Conservation (phyloP, 2,113 vertebrate genomes). For the Corapipo altera region DNA sequence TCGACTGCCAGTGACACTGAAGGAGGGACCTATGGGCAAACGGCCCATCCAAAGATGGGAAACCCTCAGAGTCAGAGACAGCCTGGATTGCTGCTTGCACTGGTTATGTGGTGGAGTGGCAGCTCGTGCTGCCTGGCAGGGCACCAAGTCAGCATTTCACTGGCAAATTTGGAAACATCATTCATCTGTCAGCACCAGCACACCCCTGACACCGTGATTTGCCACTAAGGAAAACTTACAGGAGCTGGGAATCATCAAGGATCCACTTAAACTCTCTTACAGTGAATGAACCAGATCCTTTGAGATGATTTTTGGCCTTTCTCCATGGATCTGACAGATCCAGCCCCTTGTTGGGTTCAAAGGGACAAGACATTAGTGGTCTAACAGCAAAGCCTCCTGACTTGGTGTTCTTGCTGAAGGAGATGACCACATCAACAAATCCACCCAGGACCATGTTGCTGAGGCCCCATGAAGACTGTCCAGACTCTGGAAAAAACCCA, state of each 20-base stretch:
- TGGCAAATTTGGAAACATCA: rapidly evolving
- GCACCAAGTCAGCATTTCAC: not conserved
- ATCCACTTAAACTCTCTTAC: not conserved
- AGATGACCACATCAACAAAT: rapidly evolving
- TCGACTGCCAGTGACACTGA: rapidly evolving
- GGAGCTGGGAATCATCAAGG: not conserved
- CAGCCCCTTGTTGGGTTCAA: not conserved
- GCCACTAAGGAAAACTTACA: not conserved
- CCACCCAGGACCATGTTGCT: not conserved
- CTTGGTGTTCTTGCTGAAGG: not conserved
- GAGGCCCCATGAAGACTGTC: not conserved
- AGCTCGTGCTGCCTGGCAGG: not conserved
- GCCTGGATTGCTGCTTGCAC: rapidly evolving
- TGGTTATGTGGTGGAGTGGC: rapidly evolving
- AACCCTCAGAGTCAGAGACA: not conserved
- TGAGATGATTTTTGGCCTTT: not conserved
- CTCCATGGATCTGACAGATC: not conserved
- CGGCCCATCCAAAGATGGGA: not conserved
- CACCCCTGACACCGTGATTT: not conserved
- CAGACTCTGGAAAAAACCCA: not conserved
- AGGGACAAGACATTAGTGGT: not conserved
- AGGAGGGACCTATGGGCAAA: not conserved
- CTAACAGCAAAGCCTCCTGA: not conserved
- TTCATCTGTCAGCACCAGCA: not conserved
- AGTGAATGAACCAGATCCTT: not conserved